These are phyloP conservation scores for Tachina grossa DNA, from an alignment of 2,888 invertebrate genomes.

Conservation along the genomic window DNA sequence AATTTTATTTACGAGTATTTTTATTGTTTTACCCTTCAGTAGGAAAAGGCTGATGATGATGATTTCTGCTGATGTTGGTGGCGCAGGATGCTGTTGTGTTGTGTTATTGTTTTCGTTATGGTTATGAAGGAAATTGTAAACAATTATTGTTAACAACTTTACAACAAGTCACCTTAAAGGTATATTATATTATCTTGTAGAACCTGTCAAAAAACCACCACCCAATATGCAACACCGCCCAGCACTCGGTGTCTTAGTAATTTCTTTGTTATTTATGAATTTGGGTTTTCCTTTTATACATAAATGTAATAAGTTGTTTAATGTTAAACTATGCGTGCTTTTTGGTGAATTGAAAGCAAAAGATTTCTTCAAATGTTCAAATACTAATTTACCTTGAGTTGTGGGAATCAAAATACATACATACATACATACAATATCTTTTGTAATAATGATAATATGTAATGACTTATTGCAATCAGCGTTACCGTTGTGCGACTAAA, in stretches of 20 bases:
- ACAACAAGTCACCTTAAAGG: constrained; percentile 68
- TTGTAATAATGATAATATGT: background rate
- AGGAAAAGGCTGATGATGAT: constrained; percentile 41
- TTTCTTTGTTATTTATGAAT: constrained; percentile 38
- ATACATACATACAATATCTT: background rate
- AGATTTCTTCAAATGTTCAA: background rate
- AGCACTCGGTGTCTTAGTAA: background rate
- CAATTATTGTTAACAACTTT: constrained; percentile 70
- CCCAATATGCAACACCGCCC: background rate
- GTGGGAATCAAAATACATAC: background rate
- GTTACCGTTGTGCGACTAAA: no score
- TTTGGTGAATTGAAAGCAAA: background rate
- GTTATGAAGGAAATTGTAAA: constrained; percentile 68
- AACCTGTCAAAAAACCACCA: constrained; percentile 47
- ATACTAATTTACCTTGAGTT: background rate
- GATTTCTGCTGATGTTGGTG: constrained; percentile 15
- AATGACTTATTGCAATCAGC: background rate
- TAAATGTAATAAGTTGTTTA: constrained; percentile 23
- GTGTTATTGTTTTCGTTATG: constrained; percentile 67
- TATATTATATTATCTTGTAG: constrained; percentile 69
- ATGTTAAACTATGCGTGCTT: constrained; percentile 1
- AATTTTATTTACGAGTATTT: constrained; percentile 46
- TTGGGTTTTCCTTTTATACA: constrained; percentile 1
- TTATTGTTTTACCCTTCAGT: constrained; percentile 56
- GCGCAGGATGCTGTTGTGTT: constrained; percentile 49